Evolutionary conservation across 2,113 vertebrate species (phyloP).

Genomic region (Pterocles burchelli): DNA sequence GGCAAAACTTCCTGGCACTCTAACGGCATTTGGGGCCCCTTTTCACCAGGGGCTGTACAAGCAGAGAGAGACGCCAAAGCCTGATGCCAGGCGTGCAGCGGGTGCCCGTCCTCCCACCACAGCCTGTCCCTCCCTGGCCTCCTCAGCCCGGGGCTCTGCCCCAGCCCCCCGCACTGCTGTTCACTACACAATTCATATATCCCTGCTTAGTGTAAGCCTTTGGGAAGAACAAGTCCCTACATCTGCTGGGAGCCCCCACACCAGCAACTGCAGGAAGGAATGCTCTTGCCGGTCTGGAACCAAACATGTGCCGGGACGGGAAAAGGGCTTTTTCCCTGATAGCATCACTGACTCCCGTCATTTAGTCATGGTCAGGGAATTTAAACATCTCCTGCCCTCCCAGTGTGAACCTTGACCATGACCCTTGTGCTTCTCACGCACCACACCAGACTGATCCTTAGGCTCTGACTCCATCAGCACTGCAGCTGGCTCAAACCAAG

Average conservation of each 20-base stretch:
- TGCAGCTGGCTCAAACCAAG: not conserved
- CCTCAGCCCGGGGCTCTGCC: not conserved
- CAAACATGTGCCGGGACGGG: rapidly evolving
- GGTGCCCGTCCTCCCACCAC: not conserved
- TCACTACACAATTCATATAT: not conserved
- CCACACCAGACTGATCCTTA: not conserved
- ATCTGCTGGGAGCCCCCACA: not conserved
- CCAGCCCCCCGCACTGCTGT: not conserved
- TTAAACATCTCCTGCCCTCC: constrained; percentile 47
- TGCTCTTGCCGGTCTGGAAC: not conserved
- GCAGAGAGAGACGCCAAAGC: not conserved
- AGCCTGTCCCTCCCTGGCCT: not conserved
- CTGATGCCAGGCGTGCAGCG: rapidly evolving
- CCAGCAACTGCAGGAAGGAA: not conserved
- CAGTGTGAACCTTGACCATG: not conserved
- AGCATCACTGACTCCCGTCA: not conserved
- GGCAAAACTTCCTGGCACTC: not conserved
- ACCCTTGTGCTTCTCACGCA: not conserved
- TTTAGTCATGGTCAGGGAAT: constrained; percentile 55
- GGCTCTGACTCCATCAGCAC: not conserved
- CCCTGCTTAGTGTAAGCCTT: not conserved
- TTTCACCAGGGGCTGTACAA: not conserved
- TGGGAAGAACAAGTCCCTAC: not conserved
- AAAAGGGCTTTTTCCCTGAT: not conserved
- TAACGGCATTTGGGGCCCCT: rapidly evolving